Evolutionary conservation across 2,797 vertebrate genomes (phyloP).

Genomic region (Neopelma chrysocephalum): DNA sequence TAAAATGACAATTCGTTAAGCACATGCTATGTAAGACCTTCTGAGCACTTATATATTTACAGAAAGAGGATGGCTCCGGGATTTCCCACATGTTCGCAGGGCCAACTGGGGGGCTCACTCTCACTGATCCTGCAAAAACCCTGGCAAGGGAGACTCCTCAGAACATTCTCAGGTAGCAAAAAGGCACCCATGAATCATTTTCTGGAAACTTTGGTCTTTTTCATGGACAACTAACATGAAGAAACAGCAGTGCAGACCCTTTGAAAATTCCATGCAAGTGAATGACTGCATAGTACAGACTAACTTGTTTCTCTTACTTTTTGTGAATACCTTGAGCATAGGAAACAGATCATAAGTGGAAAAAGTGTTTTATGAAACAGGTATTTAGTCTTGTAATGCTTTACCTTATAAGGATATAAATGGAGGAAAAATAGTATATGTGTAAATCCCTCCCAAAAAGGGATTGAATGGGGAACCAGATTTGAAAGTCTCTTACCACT

Average conservation of each 20-base stretch:
- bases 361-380: neutral
- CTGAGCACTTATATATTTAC: neutral
- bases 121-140: neutral
- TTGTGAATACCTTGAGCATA: neutral
- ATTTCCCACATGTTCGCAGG: neutral
- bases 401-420: neutral
- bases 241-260: neutral
- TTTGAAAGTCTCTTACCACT: neutral
- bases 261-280: neutral
- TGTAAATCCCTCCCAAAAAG: neutral
- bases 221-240: neutral
- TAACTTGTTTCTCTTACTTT: neutral
- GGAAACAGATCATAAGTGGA: neutral
- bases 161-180: neutral
- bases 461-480: neutral
- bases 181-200: neutral
- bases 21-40: neutral
- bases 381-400: neutral
- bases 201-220: neutral
- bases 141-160: neutral
- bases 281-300: neutral
- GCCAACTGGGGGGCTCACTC: neutral
- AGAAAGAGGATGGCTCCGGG: neutral
- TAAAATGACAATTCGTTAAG: neutral
- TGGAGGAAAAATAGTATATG: neutral